These are phyloP conservation scores for Uropsilus gracilis DNA, from an alignment of 2,113 vertebrate species.

Conservation along the genomic window DNA sequence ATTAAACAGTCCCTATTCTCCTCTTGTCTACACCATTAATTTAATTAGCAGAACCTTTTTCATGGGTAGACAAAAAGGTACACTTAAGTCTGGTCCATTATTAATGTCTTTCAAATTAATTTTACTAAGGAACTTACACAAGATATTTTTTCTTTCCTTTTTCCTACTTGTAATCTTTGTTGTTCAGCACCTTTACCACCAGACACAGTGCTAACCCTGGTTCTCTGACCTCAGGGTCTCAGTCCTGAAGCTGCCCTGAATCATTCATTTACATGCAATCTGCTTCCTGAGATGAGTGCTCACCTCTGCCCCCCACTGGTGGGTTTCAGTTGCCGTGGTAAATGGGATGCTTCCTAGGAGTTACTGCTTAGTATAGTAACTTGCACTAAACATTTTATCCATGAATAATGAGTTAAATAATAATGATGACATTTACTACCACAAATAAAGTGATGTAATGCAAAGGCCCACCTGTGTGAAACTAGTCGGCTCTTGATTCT, in stretches of 20 bases:
- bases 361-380: background rate
- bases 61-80: background rate
- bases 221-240: background rate
- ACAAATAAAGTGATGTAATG: conserved; percentile 2
- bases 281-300: background rate
- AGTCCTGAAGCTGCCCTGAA: background rate
- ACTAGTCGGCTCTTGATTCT: conserved; percentile 10
- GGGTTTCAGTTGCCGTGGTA: background rate
- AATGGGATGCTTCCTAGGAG: background rate
- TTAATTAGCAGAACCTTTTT: conserved; percentile 23
- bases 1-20: conserved; percentile 10
- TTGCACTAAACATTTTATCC: background rate
- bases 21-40: background rate
- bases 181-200: background rate
- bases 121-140: background rate
- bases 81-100: background rate
- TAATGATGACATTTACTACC: background rate
- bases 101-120: background rate
- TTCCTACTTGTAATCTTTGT: background rate
- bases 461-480: background rate
- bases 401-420: conserved; percentile 1
- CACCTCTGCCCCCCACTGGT: background rate
- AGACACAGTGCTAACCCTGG: background rate
- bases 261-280: too few relatives aligned
- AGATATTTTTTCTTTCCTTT: background rate